These are phyloP conservation scores for Scomber colias DNA, from an alignment of 2,113 vertebrate genomes.

Conservation along the genomic window DNA sequence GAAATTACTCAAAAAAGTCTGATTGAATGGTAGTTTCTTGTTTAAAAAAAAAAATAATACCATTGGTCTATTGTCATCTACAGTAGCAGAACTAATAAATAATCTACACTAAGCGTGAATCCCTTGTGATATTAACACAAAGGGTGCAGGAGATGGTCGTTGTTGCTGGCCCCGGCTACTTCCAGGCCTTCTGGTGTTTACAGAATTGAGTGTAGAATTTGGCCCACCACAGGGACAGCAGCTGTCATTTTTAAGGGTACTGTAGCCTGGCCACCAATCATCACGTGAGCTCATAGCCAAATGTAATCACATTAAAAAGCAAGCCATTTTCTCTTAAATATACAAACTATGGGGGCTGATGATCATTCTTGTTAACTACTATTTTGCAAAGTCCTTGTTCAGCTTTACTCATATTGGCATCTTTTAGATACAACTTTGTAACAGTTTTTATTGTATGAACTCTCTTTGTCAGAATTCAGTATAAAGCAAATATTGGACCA, in stretches of 20 bases:
- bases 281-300: conserved; percentile 2
- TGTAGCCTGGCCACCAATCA: conserved; percentile 30
- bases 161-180: conserved; percentile 64
- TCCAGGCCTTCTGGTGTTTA: conserved; percentile 82
- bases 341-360: background rate
- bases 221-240: conserved; percentile 76
- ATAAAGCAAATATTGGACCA: conserved; percentile 11
- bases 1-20: conserved; percentile 5
- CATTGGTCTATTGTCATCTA: background rate
- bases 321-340: background rate
- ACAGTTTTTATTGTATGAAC: background rate
- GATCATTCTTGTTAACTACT: background rate
- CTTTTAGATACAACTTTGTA: too few species aligned
- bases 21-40: background rate
- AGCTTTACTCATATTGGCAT: too few species aligned
- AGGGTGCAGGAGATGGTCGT: conserved; percentile 39
- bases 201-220: conserved; percentile 57
- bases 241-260: conserved; percentile 71
- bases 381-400: background rate
- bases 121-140: conserved; percentile 45
- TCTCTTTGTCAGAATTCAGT: conserved; percentile 1
- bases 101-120: conserved; percentile 21
- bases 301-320: conserved; percentile 20
- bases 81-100: background rate
- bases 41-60: background rate